Evolutionary conservation across 1,140 invertebrate species (phyloP).

Genomic region (Aphidius ervi): DNA sequence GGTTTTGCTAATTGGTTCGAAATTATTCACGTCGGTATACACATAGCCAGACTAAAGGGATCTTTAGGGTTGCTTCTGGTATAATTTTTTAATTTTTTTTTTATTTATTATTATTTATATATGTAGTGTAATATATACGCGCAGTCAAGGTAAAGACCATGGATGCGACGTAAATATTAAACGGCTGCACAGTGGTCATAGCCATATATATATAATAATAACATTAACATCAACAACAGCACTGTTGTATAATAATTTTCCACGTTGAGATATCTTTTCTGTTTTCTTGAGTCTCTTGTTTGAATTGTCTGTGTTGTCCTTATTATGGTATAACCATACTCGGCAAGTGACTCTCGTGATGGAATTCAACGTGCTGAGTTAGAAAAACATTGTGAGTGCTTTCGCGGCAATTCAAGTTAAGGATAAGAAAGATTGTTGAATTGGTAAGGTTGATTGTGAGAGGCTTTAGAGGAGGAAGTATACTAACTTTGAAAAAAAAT

Average conservation of each 20-base stretch:
- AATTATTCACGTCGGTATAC: constrained; percentile 35
- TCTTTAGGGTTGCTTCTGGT: neutral
- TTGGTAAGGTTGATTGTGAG: neutral
- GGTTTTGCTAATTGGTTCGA: constrained; percentile 36
- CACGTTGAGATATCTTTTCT: neutral
- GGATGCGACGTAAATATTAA: neutral
- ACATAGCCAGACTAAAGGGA: constrained; percentile 11
- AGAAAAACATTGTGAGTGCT: constrained; percentile 8
- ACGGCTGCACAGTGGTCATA: constrained; percentile 7
- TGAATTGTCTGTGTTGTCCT: neutral
- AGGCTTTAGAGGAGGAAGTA: neutral
- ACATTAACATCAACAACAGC: constrained; percentile 9
- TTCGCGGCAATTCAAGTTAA: neutral
- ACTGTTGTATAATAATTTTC: constrained; percentile 4
- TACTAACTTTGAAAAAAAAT: too few species aligned
- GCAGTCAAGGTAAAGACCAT: neutral
- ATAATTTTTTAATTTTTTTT: too few species aligned
- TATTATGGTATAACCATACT: constrained; percentile 5
- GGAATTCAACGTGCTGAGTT: constrained; percentile 17
- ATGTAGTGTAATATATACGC: neutral
- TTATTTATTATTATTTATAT: neutral
- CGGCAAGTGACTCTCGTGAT: constrained; percentile 15
- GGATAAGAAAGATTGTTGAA: neutral
- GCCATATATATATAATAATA: neutral
- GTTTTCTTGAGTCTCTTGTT: neutral